Conservation (phyloP, 2,888 invertebrate genomes). For the Eupelmus urozonus region DNA sequence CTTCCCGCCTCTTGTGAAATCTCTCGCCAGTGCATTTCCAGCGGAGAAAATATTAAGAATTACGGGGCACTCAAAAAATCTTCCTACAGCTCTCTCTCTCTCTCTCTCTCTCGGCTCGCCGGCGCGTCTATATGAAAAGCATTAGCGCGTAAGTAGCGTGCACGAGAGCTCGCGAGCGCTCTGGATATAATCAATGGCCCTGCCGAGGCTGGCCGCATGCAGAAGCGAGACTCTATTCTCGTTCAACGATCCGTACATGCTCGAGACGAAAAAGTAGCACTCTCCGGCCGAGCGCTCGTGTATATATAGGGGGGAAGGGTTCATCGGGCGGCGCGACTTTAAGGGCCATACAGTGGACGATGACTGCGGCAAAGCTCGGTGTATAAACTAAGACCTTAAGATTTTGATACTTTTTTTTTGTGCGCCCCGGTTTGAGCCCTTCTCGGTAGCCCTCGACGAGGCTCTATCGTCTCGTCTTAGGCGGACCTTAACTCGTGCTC, state of each 20-base stretch:
- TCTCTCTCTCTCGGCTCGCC: neutral
- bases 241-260: constrained; percentile 54
- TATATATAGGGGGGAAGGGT: neutral
- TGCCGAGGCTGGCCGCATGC: constrained; percentile 26
- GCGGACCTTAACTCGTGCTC: neutral
- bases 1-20: too few relatives aligned
- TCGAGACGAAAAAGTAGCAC: constrained; percentile 6
- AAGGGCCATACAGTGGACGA: constrained; percentile 1
- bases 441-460: neutral
- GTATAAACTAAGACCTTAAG: constrained; percentile 7
- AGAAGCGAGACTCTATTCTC: constrained; percentile 60
- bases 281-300: too few relatives aligned
- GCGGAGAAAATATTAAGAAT: too few relatives aligned
- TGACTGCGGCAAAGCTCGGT: neutral
- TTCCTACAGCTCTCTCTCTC: neutral
- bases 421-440: neutral
- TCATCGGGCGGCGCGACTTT: neutral
- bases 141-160: constrained; percentile 37
- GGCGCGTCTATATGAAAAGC: constrained; percentile 6
- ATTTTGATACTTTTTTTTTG: constrained; percentile 9
- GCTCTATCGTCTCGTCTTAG: neutral
- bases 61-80: neutral
- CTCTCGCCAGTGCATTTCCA: too few relatives aligned
- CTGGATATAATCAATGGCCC: constrained; percentile 28
- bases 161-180: neutral